Conservation (phyloP, 1,140 invertebrate species). For the Uloborus diversus region DNA sequence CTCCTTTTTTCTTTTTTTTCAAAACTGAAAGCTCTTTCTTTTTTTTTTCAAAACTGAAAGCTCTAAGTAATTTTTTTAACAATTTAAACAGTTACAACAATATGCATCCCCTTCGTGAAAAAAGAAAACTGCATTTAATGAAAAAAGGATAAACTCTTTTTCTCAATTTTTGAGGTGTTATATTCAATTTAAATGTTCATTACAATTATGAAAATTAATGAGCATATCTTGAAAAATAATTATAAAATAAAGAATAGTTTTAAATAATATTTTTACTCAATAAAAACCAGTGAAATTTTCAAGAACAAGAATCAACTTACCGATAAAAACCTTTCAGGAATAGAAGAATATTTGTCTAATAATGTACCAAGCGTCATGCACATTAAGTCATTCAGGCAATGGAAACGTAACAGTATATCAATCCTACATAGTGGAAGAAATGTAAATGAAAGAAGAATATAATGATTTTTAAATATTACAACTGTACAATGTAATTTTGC, state of each 20-base stretch:
- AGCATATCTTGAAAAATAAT: background rate
- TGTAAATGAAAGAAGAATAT: background rate
- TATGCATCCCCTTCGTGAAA: too few species aligned
- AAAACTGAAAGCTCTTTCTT: too few species aligned
- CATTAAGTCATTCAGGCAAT: background rate
- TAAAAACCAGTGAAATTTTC: background rate
- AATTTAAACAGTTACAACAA: too few species aligned
- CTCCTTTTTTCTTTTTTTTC: too few species aligned
- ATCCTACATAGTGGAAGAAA: background rate
- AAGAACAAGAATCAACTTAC: background rate
- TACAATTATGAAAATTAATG: conserved; percentile 10
- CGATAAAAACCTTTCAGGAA: conserved; percentile 19
- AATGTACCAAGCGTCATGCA: background rate
- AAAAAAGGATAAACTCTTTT: background rate
- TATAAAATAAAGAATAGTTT: background rate
- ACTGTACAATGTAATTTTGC: too few species aligned
- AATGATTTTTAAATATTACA: too few species aligned
- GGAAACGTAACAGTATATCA: background rate
- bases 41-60: too few species aligned
- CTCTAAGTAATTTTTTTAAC: too few species aligned
- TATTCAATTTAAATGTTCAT: background rate
- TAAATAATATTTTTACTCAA: background rate
- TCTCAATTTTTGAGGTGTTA: background rate
- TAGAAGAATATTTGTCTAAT: background rate
- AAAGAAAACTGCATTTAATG: background rate